Base-by-base conservation (phyloP, 2,113 vertebrate species). In the Sigmodon hispidus region DNA sequence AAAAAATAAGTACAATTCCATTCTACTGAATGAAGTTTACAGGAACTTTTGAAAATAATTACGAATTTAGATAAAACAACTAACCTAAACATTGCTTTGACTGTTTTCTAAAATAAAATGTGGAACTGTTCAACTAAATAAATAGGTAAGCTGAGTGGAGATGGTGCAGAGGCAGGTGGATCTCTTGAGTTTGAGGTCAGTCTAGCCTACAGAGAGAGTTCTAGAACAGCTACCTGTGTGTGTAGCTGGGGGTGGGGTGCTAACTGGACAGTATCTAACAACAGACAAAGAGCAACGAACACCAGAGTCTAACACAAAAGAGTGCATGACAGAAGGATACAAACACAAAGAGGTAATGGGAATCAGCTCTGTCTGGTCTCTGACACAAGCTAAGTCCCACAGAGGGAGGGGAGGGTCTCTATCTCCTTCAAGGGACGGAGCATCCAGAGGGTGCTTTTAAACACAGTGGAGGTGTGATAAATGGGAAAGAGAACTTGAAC, bases 1-100 rank as follows among this genome's bases (percentile, higher is more conserved):
- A 79, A 24, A 57, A 94, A 88, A 83, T 34, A 93, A 96, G 55
- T 96, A 84, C 8, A 95, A 81, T 90, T 93, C 31, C n/a, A 59
- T 19, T 31, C 16, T 91, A 55, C 13, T 83, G 7, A 61, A 75
- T 79, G 29, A 96, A 84, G 69, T 87, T 97, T 50, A 91, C 48
- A 96, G 34, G n/a, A 80, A 4, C 63, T 85, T 97, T 90, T 80
- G 70, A 29, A 88, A 88, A 85, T 89, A 93, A 86, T 80, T 36
- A 76, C 50, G 80, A 88, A 90, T 48, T 85, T n/a, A 95, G 50
- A 87, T 61, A 52, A 85, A 94, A 19, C 45, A 96, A 94, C 36
- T 55, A 69, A 24, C 69, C 69, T 81, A 91, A 96, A 69, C 29
- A 72, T 69, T 80, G 75, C 67, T 89, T 4, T 40, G 94, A 84